Percentiles rank a stretch among this genome's conserved stretches.
Evolutionary conservation across 2,797 vertebrate genomes (phyloP).

Genomic region (Lophotriccus pileatus): DNA sequence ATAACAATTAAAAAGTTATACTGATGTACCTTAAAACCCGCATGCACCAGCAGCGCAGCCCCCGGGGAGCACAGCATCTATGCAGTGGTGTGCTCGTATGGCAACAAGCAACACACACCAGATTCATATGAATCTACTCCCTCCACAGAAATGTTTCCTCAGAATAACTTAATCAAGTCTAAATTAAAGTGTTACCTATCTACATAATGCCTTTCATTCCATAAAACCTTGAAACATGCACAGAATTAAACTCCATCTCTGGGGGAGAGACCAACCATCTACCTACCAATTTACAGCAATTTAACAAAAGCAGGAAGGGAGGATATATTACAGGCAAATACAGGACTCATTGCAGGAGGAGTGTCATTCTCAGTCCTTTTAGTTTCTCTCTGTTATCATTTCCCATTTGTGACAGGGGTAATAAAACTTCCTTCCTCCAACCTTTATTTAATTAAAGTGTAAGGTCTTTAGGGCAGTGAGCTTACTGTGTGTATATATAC

Average conservation of each 20-base stretch:
- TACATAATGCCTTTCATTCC: not conserved
- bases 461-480: conserved; percentile 41
- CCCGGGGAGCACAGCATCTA: not conserved
- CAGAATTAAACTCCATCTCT: conserved; percentile 33
- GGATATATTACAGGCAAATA: conserved; percentile 59
- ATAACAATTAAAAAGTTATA: not conserved
- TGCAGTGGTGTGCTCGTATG: not conserved
- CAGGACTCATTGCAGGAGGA: conserved; percentile 17
- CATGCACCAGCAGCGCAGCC: not conserved
- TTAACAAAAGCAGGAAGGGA: conserved; percentile 66
- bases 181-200: conserved; percentile 15
- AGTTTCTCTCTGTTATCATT: conserved; percentile 58
- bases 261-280: conserved; percentile 17
- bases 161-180: conserved; percentile 29
- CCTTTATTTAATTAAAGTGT: conserved; percentile 56
- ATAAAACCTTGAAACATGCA: conserved; percentile 16
- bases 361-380: conserved; percentile 49
- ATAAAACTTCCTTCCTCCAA: conserved; percentile 64
- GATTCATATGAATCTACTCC: not conserved
- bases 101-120: not conserved
- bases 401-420: conserved; percentile 60
- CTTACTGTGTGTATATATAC: not conserved
- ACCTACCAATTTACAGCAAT: conserved; percentile 44
- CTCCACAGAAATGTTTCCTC: not conserved
- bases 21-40: not conserved